Base-by-base conservation (phyloP, 64 coral and sea anemone species). In the Montipora sp. region DNA sequence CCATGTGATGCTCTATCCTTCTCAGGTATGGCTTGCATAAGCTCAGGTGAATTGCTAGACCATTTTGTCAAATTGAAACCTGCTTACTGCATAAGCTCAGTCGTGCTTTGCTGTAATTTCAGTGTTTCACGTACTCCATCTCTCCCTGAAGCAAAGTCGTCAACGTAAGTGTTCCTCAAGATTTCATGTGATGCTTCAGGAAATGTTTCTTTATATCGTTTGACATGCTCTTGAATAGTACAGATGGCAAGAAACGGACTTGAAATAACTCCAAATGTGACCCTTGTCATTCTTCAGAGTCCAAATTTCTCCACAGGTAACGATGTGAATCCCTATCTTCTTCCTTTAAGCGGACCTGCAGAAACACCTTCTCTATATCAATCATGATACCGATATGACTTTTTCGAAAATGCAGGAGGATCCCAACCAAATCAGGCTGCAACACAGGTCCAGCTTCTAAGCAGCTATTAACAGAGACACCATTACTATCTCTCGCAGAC, bases 381-480 rank as follows among this genome's bases (percentile, higher is more conserved):
- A 46, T 21, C 66, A 87, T 74, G 7, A 87, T 58, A 12, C 46
- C 84, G 3, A 87, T 20, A 11, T 75, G 9, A 73, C 51, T 74
- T 60, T 73, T 74, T 73, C 46, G 16, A 14, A 87, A 74, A 16
- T 67, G 84, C 46, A 87, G 44, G 20, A 73, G 84, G 21, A 74
- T 75, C 12, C 84, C 84, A 8, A 71, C 65, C 72, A 87, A 75
- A 84, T 92, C 90, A 23, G 80, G 90, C 53, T 80, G 69, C 18
- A 84, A 80, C 47, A 61, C 67, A 7, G 90, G 80, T 48, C 80
- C 80, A 45, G 63, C 66, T 8, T 73, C 59, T 57, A 84, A 59
- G 80, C 80, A 92, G 63, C 78, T 80, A 47, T 92, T 92, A 5
- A 92, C 55, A 36, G 90, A 92, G 1, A 92, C 80, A 74, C 77